These are phyloP conservation scores for Asarcornis scutulata DNA, from an alignment of 2,113 vertebrate species.

Conservation along the genomic window DNA sequence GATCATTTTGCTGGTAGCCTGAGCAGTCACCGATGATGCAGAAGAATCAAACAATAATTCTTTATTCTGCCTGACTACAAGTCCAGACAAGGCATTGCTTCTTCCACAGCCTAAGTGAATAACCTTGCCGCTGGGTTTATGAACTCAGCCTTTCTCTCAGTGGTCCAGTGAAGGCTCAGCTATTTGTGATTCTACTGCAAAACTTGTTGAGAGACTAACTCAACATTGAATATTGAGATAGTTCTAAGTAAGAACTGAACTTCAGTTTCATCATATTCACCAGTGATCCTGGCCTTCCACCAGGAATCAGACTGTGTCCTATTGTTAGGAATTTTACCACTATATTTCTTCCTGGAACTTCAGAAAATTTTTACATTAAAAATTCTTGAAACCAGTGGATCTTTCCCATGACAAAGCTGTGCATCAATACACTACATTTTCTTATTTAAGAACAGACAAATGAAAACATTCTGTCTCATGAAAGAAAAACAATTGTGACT, in stretches of 20 bases:
- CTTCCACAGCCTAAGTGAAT: background rate
- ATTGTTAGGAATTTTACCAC: background rate
- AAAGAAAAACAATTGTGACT: background rate
- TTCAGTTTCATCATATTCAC: too few species aligned
- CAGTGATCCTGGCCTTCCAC: background rate
- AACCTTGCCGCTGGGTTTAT: background rate
- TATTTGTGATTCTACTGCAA: background rate
- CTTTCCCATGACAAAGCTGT: background rate
- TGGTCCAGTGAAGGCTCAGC: background rate
- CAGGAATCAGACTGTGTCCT: background rate
- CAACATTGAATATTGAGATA: background rate
- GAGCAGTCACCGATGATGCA: too few species aligned
- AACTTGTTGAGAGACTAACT: background rate
- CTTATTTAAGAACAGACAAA: too few species aligned
- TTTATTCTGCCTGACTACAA: rapidly evolving
- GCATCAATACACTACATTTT: background rate
- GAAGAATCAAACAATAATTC: background rate
- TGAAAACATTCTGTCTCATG: background rate
- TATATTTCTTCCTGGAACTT: background rate
- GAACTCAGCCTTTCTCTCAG: background rate
- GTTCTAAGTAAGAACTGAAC: background rate
- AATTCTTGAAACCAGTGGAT: background rate
- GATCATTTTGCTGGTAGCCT: background rate
- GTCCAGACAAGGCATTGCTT: background rate
- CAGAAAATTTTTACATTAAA: background rate